Evolutionary conservation across 2,888 invertebrate genomes (phyloP).

Genomic region (Graphium colonna): DNA sequence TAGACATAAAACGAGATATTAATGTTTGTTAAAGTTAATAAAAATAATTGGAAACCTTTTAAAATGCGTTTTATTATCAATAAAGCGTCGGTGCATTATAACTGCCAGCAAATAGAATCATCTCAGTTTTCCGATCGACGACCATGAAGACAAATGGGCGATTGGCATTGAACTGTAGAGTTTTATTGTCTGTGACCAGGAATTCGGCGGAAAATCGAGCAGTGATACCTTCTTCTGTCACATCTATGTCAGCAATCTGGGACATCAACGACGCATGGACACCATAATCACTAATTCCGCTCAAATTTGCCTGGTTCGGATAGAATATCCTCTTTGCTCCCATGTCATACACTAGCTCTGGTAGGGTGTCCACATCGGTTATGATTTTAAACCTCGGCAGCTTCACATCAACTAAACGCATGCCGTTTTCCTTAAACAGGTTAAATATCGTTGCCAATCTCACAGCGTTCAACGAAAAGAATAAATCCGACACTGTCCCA

Average conservation of each 20-base stretch:
- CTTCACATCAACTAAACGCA: slow-evolving; percentile 43
- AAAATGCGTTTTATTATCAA: slow-evolving; percentile 28
- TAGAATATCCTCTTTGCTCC: slow-evolving; percentile 55
- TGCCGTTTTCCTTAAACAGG: slow-evolving; percentile 34
- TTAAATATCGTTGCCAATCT: slow-evolving; percentile 48
- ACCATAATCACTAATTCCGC: slow-evolving; percentile 46
- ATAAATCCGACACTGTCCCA: slow-evolving; percentile 42
- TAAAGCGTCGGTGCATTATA: slow-evolving; percentile 45
- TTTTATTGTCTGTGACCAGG: slow-evolving; percentile 31
- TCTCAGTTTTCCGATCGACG: slow-evolving; percentile 49
- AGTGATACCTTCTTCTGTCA: slow-evolving; percentile 48
- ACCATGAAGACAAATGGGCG: slow-evolving; percentile 54
- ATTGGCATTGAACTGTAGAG: slow-evolving; percentile 43
- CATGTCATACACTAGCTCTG: slow-evolving; percentile 58
- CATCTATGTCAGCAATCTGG: slow-evolving; percentile 47
- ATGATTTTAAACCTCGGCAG: slow-evolving; percentile 52
- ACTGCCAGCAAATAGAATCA: slow-evolving; percentile 56
- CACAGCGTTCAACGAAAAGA: slow-evolving; percentile 42
- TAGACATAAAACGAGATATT: slow-evolving; percentile 42
- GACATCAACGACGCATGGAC: slow-evolving; percentile 51
- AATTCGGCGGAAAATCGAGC: slow-evolving; percentile 35
- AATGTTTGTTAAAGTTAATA: slow-evolving; percentile 30
- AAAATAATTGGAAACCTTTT: slow-evolving; percentile 20
- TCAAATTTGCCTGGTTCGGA: slow-evolving; percentile 45
- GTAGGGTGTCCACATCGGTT: slow-evolving; percentile 46